A percentile compares a stretch with the other conserved stretches of the same genome.
Evolutionary conservation across 2,797 vertebrate species (phyloP).

Genomic region (Sphenodon punctatus): DNA sequence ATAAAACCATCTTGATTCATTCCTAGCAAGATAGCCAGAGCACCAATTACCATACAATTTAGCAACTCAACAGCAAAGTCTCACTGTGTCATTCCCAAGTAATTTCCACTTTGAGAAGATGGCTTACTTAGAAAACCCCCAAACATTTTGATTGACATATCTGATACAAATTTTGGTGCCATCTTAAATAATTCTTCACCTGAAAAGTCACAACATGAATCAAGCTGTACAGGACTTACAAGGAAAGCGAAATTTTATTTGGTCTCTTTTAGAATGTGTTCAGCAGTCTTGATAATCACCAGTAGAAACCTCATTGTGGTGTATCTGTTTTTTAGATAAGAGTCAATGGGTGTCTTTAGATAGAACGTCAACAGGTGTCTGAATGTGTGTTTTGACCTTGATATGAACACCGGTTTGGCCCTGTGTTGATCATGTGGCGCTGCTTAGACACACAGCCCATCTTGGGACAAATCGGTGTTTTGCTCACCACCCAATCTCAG

Average conservation of each 20-base stretch:
- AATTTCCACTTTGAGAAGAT: neutral
- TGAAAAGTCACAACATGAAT: conserved; percentile 7
- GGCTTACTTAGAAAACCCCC: neutral
- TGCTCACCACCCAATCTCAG: no score
- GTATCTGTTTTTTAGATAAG: no score
- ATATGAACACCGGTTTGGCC: no score
- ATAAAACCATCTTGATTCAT: neutral
- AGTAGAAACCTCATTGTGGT: no score
- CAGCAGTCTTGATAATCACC: no score
- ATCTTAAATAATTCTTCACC: neutral
- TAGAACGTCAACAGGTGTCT: no score
- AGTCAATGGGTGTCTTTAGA: no score
- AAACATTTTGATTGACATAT: neutral
- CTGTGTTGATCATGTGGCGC: no score
- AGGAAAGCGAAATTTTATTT: neutral
- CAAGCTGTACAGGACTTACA: neutral
- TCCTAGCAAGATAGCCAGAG: neutral
- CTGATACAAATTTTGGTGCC: neutral
- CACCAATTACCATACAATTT: neutral
- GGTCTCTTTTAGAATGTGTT: no score
- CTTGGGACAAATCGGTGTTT: no score
- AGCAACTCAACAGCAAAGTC: neutral
- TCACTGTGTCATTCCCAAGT: neutral
- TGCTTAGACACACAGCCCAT: no score
- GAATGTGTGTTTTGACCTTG: no score